Evolutionary conservation across 92 coral and sea anemone genomes (phyloP), one percentile per base, ranked within the genome.

Genomic region (Epizoanthus fatuus): DNA sequence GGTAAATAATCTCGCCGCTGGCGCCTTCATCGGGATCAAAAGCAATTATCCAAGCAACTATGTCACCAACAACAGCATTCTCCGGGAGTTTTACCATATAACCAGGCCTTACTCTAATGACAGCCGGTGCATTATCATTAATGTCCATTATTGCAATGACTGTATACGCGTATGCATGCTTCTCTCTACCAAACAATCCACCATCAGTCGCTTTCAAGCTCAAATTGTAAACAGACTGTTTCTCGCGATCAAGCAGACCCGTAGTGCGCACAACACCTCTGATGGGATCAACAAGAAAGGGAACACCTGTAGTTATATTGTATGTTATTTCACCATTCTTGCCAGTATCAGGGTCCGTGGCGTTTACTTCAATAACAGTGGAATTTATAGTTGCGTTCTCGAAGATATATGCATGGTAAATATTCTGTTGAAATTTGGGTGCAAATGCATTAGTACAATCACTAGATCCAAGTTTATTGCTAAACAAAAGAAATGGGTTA

Each of bases 141-240:
- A 80, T 63, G 40, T 89, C 93, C 29, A 8, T 66, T 70, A 89
- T 47, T 8, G 0, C 22, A 63, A 89, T 29, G 11, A 85, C 35
- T 14, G 72, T 72, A 58, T 63, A 74, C 62, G 90, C 83, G 11
- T 63, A 57, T 8, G 90, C 64, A 25, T 29, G 79, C 64, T 58
- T 79, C 62, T 78, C 90, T 53, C 93, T 63, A 37, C 93, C 93
- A 58, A 60, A 84, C 49, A 74, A 63, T 62, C 92, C 92, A 7
- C 93, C 72, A 45, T 89, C 93, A 22, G 93, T 89, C 9, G 93
- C 93, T 63, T 49, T 77, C 10, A 85, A 37, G 6, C 90, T 89
- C 4, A 89, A 38, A 79, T 85, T 89, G 81, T 89, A 89, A 62
- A 72, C 15, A 4, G 83, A 63, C 56, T 39, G 62, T 32, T 70